phyloP scores from a whole-genome alignment of 2,888 invertebrate species.

The Lepeophtheirus nordmannii region DNA sequence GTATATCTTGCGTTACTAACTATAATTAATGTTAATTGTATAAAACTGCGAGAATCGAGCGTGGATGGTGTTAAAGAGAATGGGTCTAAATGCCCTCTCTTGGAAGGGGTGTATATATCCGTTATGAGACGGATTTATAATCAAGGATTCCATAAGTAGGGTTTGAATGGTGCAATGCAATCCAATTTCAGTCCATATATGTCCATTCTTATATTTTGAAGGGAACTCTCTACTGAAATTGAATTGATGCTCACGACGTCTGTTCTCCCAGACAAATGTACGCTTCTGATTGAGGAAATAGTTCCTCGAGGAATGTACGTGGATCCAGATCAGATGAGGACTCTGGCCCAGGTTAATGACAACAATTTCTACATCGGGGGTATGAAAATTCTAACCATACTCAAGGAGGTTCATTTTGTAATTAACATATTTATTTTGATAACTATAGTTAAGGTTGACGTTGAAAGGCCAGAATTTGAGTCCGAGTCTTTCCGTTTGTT shows the following conservation, averaged over 20 bases:
- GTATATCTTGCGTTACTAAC: too few relatives aligned
- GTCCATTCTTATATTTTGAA: too few relatives aligned
- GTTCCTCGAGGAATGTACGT: constrained; percentile 19
- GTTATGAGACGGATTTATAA: constrained; percentile 16
- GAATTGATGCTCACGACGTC: constrained; percentile 20
- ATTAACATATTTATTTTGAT: too few relatives aligned
- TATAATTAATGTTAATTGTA: too few relatives aligned
- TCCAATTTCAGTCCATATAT: neutral
- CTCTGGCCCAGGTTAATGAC: neutral
- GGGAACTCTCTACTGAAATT: constrained; percentile 11
- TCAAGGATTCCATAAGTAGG: constrained; percentile 12
- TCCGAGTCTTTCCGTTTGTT: constrained; percentile 10
- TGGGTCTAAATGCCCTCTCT: neutral
- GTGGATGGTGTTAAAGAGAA: too few relatives aligned
- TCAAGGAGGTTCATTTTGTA: too few relatives aligned
- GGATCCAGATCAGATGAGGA: constrained; percentile 10
- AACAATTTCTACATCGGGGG: neutral
- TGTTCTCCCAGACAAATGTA: constrained; percentile 3
- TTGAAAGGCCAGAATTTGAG: constrained; percentile 19
- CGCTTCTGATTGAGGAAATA: constrained; percentile 12
- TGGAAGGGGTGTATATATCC: neutral
- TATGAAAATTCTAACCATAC: neutral
- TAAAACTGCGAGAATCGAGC: too few relatives aligned
- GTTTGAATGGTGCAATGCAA: neutral
- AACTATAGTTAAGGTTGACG: neutral